Conservation (phyloP, 1,140 invertebrate species). For the Himalopsyche phryganea region DNA sequence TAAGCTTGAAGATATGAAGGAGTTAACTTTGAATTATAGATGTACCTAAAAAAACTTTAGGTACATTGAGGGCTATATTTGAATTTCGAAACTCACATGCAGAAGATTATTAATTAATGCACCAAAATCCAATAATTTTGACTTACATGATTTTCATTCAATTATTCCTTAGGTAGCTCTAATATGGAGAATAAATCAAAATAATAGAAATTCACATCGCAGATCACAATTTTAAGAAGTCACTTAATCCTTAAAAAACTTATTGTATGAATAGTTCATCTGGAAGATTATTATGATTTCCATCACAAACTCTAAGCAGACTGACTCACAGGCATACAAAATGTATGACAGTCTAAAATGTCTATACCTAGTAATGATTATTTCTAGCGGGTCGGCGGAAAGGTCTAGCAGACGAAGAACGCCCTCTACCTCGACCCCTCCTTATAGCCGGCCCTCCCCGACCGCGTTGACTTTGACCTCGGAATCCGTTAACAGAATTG, state of each 20-base stretch:
- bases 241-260: neutral
- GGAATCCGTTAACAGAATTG: constrained; percentile 37
- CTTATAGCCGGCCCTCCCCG: constrained; percentile 36
- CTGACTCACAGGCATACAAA: neutral
- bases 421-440: constrained; percentile 34
- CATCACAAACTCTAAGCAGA: neutral
- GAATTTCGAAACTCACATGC: no score
- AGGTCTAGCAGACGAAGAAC: constrained; percentile 34
- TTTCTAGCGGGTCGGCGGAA: constrained; percentile 37
- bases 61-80: no score
- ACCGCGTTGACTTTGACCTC: constrained; percentile 15
- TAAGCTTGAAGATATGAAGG: no score
- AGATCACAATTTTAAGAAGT: no score
- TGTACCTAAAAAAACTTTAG: no score
- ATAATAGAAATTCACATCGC: no score
- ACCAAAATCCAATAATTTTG: no score
- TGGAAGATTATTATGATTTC: neutral
- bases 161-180: no score
- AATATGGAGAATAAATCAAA: no score
- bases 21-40: no score
- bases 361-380: constrained; percentile 7
- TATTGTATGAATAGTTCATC: neutral
- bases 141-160: no score
- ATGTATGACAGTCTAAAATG: neutral
- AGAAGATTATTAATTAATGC: no score